These are phyloP conservation scores for Acestrorhynchus altus DNA, from an alignment of 2,797 vertebrate species.

Conservation along the genomic window DNA sequence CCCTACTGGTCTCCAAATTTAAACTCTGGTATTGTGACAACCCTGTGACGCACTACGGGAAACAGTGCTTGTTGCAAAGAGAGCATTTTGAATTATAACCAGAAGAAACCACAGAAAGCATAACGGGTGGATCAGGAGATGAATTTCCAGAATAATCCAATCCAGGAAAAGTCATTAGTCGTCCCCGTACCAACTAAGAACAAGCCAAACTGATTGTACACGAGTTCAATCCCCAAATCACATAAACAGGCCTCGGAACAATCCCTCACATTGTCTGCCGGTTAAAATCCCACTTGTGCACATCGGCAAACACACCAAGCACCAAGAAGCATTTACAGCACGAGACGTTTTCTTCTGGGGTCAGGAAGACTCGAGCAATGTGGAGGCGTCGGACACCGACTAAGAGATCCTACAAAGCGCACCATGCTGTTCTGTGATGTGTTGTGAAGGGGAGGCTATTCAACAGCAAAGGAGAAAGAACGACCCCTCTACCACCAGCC, in stretches of 20 bases:
- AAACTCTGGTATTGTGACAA: too few species aligned
- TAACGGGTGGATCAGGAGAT: neutral
- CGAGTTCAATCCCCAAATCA: neutral
- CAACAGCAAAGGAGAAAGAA: constrained; percentile 2
- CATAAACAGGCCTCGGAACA: neutral
- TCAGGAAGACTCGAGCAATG: neutral
- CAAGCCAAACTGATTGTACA: neutral
- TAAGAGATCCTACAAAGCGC: neutral
- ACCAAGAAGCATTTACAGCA: neutral
- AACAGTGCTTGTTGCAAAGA: too few species aligned
- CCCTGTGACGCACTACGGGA: too few species aligned
- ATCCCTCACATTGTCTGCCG: neutral
- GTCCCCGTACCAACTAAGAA: neutral
- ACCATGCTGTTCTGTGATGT: constrained; percentile 15
- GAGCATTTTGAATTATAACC: too few species aligned
- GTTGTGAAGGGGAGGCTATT: constrained; percentile 9
- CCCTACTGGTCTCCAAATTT: too few species aligned
- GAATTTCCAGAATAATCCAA: neutral
- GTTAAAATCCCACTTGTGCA: too few species aligned
- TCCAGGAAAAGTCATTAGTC: neutral
- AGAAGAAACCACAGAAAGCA: neutral
- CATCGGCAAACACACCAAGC: neutral
- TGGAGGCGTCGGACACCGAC: neutral
- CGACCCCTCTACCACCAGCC: neutral
- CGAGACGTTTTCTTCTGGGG: neutral